These are phyloP conservation scores for Arremon brunneinucha DNA, from an alignment of 2,797 vertebrate species.

Conservation along the genomic window DNA sequence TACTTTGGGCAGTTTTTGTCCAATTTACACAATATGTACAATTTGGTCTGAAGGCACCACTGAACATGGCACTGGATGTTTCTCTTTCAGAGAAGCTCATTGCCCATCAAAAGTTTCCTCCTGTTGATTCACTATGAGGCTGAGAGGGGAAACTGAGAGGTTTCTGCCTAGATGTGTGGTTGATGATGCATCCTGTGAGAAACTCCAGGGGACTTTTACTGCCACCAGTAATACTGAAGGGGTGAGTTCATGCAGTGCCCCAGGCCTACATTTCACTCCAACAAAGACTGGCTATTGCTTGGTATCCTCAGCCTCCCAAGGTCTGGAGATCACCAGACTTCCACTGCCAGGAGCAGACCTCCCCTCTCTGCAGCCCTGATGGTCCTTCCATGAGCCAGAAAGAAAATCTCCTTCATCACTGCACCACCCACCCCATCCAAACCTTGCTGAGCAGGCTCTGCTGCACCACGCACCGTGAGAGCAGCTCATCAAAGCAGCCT, in stretches of 20 bases:
- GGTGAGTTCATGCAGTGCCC: background rate
- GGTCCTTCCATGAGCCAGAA: background rate
- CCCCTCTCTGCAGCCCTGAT: background rate
- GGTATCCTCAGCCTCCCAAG: background rate
- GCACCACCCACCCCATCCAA: background rate
- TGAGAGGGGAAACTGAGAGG: background rate
- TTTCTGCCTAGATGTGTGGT: background rate
- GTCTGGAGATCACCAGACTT: background rate
- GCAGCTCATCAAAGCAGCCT: slow-evolving; percentile 63
- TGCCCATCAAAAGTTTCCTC: background rate
- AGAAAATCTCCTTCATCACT: background rate
- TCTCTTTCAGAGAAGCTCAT: background rate
- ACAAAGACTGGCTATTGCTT: background rate
- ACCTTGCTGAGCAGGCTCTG: background rate
- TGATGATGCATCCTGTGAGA: background rate
- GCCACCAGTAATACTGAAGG: background rate
- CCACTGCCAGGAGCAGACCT: background rate
- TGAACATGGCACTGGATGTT: background rate
- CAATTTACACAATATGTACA: background rate
- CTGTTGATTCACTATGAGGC: background rate
- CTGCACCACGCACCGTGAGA: background rate
- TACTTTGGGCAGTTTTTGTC: background rate
- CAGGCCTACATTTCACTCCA: background rate
- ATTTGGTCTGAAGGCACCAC: background rate
- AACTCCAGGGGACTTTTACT: background rate